Base-by-base conservation (phyloP, 2,888 invertebrate genomes). In the Pyrrhosoma nymphula region DNA sequence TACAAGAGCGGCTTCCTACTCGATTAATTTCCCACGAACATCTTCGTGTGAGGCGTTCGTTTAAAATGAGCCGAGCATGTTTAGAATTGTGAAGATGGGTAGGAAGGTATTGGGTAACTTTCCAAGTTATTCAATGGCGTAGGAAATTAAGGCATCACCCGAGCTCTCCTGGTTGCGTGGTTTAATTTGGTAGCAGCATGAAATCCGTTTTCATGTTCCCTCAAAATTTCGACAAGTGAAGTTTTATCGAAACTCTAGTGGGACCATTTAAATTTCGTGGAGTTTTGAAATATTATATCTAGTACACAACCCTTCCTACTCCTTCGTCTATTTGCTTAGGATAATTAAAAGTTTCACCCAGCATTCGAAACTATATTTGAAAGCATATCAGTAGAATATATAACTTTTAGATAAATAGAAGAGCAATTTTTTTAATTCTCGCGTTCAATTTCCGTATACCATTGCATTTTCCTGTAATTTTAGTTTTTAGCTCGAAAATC, bases 131-230 rank as follows among this genome's bases (percentile, higher is more conserved):
- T 69, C 69, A n/a, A n/a, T n/a, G 69, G 69, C 26, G 69, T 69
- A n/a, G 69, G 69, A 69, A 69, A 69, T 69, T 69, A 69, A 69
- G 69, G 69, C n/a, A n/a, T n/a, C n/a, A 10, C 69, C 69, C n/a
- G n/a, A 23, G 8, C 47, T 47, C 47, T 60, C 60, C 60, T 18
- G 60, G 60, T 18, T 20, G 14, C n/a, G 69, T n/a, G 69, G 69
- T 69, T 69, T 69, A 69, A 69, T 69, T 69, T 69, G n/a, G 69
- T 12, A 69, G 69, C 10, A 6, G 4, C 69, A 14, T 69, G 0
- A 10, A 69, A 69, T 69, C 60, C 47, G 8, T 47, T 2, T 47
- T 47, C 69, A 10, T 26, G n/a, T 69, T n/a, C 69, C n/a, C 69
- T 26, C n/a, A n/a, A 69, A 6, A 0, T 69, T n/a, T n/a, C 10